These are phyloP conservation scores for Coracias cyanogaster DNA, from an alignment of 2,797 vertebrate genomes.

Conservation along the genomic window DNA sequence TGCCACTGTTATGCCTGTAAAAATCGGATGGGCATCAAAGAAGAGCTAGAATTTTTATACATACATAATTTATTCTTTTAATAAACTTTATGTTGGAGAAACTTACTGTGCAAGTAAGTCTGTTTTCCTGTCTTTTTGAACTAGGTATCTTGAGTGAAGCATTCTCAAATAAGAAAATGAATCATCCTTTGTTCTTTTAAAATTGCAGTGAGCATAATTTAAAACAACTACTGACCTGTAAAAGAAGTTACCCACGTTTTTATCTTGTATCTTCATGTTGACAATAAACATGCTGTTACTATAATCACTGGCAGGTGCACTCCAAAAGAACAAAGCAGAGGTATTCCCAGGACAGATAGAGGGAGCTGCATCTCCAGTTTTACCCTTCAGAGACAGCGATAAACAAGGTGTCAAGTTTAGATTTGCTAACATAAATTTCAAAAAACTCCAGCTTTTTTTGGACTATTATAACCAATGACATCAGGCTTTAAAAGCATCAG, in stretches of 20 bases:
- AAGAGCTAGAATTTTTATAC: background rate
- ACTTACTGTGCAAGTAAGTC: background rate
- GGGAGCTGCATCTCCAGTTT: slow-evolving; percentile 68
- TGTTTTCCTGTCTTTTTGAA: background rate
- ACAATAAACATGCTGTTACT: background rate
- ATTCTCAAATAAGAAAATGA: background rate
- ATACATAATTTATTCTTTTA: background rate
- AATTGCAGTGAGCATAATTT: background rate
- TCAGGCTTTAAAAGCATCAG: background rate
- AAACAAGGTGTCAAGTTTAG: slow-evolving; percentile 9
- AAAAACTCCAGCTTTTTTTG: background rate
- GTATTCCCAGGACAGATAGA: slow-evolving; percentile 57
- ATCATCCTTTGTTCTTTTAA: background rate
- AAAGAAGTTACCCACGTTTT: background rate
- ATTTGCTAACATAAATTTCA: background rate
- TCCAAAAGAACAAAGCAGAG: background rate
- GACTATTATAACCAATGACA: background rate
- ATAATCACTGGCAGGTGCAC: background rate
- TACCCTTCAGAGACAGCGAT: slow-evolving; percentile 9
- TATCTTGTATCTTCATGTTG: background rate
- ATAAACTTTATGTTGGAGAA: background rate
- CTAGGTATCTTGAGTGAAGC: background rate
- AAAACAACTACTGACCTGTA: background rate
- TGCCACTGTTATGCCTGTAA: background rate
- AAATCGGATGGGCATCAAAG: background rate